Conservation (phyloP, 2,113 vertebrate genomes). For the Oenanthe oenanthe region DNA sequence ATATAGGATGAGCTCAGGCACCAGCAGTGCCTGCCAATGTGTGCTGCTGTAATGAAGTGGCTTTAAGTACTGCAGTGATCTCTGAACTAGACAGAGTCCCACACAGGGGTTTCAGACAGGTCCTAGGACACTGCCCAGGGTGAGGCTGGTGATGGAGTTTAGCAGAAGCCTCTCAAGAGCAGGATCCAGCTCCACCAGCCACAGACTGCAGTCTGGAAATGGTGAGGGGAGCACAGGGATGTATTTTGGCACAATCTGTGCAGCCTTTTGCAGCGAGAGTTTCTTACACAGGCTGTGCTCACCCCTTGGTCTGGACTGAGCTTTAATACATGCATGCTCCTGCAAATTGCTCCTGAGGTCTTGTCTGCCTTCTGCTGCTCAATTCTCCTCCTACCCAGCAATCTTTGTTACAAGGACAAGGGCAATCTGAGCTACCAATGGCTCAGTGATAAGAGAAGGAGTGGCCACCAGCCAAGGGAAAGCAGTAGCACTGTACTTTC, state of each 20-base stretch:
- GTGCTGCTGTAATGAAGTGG: background rate
- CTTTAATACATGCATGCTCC: rapidly evolving
- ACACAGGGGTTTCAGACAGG: background rate
- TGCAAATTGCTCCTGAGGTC: background rate
- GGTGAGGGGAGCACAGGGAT: background rate
- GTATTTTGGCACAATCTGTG: background rate
- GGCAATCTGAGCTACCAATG: background rate
- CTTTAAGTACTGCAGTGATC: background rate
- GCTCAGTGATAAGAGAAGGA: background rate
- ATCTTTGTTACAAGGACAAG: background rate
- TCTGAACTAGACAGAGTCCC: background rate
- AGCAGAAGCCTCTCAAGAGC: background rate
- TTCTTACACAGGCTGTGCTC: background rate
- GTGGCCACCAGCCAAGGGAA: background rate
- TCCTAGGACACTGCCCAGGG: background rate
- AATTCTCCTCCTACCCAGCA: background rate
- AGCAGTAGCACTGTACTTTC: background rate
- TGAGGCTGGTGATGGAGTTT: background rate
- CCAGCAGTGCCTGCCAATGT: background rate
- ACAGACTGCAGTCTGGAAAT: background rate
- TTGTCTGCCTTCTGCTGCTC: background rate
- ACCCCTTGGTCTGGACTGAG: background rate
- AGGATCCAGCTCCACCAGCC: background rate
- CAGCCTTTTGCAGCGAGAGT: background rate
- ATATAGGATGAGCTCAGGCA: background rate